Conservation (phyloP, 2,888 invertebrate genomes). For the Leptogaster cylindrica region DNA sequence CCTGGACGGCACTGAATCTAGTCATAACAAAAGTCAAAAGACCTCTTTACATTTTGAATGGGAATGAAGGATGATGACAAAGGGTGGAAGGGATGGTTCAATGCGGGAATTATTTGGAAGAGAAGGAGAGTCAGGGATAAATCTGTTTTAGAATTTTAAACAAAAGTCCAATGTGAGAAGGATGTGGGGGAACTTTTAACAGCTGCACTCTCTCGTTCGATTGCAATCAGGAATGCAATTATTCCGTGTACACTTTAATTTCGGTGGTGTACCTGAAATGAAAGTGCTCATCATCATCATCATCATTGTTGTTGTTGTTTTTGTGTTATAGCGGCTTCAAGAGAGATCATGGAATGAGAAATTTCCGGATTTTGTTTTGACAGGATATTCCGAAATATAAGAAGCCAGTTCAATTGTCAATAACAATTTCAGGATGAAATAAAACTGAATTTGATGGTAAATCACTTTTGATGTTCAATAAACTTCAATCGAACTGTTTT, state of each 20-base stretch:
- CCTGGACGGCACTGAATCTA: conserved; percentile 7
- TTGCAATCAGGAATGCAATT: not conserved
- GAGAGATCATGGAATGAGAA: no score
- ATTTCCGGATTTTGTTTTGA: no score
- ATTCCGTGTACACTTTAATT: not conserved
- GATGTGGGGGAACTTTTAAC: no score
- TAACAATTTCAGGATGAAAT: no score
- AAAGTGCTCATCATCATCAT: not conserved
- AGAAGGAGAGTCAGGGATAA: no score
- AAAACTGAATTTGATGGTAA: no score
- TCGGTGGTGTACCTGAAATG: conserved; percentile 27
- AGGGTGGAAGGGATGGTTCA: not conserved
- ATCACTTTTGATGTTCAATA: not conserved
- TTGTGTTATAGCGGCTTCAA: not conserved
- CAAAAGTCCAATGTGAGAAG: not conserved
- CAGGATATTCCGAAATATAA: no score
- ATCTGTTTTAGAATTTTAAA: no score
- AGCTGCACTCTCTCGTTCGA: no score
- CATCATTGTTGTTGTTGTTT: not conserved
- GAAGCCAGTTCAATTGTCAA: no score
- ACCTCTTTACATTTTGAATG: no score
- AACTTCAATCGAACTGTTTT: not conserved
- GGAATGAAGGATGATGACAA: not conserved
- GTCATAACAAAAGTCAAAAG: conserved; percentile 17
- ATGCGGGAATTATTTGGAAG: no score